Conservation (phyloP, 2,888 invertebrate genomes). For the Drosophila cognata region DNA sequence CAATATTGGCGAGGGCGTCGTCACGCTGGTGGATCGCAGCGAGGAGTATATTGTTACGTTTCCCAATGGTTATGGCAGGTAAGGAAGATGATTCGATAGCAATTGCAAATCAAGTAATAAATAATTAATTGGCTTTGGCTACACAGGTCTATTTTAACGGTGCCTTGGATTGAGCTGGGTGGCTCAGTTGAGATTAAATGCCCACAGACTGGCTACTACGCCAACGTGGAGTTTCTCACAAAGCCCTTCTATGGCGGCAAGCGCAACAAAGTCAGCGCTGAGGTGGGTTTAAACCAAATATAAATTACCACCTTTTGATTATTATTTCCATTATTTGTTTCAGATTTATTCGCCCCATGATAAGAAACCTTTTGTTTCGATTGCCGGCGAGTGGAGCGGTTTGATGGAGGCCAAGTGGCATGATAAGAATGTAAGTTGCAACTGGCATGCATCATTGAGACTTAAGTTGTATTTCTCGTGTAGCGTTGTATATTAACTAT, state of each 20-base stretch:
- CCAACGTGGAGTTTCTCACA: slow-evolving; percentile 97
- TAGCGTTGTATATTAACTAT: slow-evolving; percentile 51
- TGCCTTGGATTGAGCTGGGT: slow-evolving; percentile 99
- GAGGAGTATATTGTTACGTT: slow-evolving; percentile 98
- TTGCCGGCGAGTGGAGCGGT: slow-evolving; percentile 99
- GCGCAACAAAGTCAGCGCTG: slow-evolving; percentile 94
- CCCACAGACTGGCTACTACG: slow-evolving; percentile 96
- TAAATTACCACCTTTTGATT: neutral
- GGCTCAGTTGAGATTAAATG: slow-evolving; percentile 96
- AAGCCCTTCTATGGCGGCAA: slow-evolving; percentile 99
- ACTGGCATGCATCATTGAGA: slow-evolving; percentile 36
- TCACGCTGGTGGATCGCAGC: slow-evolving; percentile 94
- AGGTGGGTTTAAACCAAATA: slow-evolving; percentile 86
- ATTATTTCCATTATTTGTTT: slow-evolving; percentile 63
- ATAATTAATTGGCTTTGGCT: neutral
- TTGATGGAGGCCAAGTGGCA: slow-evolving; percentile 96
- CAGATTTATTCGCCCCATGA: slow-evolving; percentile 89
- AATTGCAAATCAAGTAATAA: neutral
- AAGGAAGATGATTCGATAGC: slow-evolving; percentile 9
- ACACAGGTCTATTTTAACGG: slow-evolving; percentile 95
- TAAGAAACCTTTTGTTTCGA: slow-evolving; percentile 94
- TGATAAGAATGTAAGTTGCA: slow-evolving; percentile 86
- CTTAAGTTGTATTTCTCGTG: slow-evolving; percentile 32
- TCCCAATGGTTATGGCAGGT: slow-evolving; percentile 99
- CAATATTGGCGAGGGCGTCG: slow-evolving; percentile 97